phyloP scores from a whole-genome alignment of 2,797 vertebrate genomes.

The Pantherophis alleghaniensis region DNA sequence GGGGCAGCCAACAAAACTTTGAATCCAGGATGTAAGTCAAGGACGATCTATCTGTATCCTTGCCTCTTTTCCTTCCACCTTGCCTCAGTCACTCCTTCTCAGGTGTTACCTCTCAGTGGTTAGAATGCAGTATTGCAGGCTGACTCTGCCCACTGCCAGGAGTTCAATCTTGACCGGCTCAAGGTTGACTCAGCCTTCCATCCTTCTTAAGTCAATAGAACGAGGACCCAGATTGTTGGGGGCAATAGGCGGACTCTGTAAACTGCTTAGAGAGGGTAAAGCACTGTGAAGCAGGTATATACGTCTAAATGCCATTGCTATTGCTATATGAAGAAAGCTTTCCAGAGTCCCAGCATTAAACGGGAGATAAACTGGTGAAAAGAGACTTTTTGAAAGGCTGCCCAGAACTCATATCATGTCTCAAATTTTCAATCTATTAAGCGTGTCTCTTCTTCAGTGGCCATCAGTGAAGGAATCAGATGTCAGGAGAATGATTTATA shows the following conservation, averaged over 20 bases:
- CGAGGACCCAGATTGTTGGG: no score
- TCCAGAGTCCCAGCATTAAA: no score
- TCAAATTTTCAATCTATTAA: not conserved
- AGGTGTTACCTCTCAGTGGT: not conserved
- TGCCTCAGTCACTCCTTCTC: not conserved
- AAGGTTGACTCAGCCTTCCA: no score
- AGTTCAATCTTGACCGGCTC: no score
- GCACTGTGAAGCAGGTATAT: not conserved
- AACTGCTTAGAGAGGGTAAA: not conserved
- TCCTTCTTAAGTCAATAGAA: no score
- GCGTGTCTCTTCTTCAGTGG: not conserved
- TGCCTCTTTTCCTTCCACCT: not conserved
- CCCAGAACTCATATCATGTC: not conserved
- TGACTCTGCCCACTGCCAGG: no score
- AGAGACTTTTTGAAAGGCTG: not conserved
- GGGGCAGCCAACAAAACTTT: no score
- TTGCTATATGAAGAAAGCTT: not conserved
- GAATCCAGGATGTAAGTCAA: no score
- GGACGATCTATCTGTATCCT: not conserved
- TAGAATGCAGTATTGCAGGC: no score
- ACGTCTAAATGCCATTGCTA: not conserved
- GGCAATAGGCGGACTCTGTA: no score
- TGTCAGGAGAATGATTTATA: not conserved
- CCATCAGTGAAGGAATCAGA: not conserved
- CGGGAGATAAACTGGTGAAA: not conserved